Base-by-base conservation (phyloP, 2,797 vertebrate species). In the Mareca strepera region DNA sequence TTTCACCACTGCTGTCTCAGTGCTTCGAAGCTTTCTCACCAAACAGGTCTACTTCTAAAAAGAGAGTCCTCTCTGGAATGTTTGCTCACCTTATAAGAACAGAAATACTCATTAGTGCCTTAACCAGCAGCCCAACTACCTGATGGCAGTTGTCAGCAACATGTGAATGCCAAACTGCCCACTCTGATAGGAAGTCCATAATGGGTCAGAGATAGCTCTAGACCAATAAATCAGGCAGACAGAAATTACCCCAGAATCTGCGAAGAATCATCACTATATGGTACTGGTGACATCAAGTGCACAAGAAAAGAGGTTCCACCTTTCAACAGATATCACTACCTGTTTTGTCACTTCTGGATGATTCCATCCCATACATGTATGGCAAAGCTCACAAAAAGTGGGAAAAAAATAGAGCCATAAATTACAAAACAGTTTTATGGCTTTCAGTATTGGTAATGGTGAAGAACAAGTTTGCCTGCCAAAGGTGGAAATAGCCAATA, bases 401-500 rank as follows among this genome's bases (percentile, higher is more conserved):
- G 15, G 55, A 33, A 88, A 88, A 91, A 63, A 74, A 21, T 16
- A 59, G 28, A 91, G 18, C 25, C 39, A 80, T 44, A 75, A 86
- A 85, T 29, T 58, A 52, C 7, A 13, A 68, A 89, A 33, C n/a
- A 41, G 17, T 76, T 81, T 41, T 93, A 75, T 84, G 55, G 67
- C 31, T 79, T 92, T 86, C 67, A 82, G 37, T 53, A 66, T 46
- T 62, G 33, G 50, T 92, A 90, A 75, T 41, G 83, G 41, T 9
- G n/a, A 41, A 73, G 67, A 87, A 88, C 21, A 52, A 18, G 3
- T 74, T 63, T 84, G 46, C 64, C 70, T 88, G 86, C 77, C 92
- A 93, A 86, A 84, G 85, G 72, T 35, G 69, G 74, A 94, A 93
- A 92, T 29, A 90, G 72, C 60, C 72, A 81, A 43, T 67, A 72